Base-by-base conservation (phyloP, 1,140 invertebrate genomes). In the Drosophila takahashii region DNA sequence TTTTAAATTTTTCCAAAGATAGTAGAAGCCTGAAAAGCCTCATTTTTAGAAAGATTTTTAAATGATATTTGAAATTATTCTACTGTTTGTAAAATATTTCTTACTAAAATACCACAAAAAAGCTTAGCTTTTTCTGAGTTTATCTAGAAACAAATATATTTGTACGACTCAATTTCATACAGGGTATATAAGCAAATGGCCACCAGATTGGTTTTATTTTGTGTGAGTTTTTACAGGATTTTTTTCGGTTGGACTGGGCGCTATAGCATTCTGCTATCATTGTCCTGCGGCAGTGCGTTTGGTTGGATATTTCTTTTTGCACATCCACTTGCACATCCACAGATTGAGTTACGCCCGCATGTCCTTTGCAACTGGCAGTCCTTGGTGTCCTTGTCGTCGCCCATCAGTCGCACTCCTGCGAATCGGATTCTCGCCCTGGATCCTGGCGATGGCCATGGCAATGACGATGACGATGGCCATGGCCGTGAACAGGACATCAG, bases 271-370 rank as follows among this genome's bases (percentile, higher is more conserved):
- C 50, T 66, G 56, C 65, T 84, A 71, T 79, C 64, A 69, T 73
- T 77, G 73, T 74, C 51, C 77, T 74, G 71, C 48, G 67, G 81
- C 58, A 56, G 52, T 72, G 61, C 53, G 58, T 74, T 59, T 45
- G 70, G 71, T 36, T 66, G 73, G 58, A 53, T 61, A 66, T 62
- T 81, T 57, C 69, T 74, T 86, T 86, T 79, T 86, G 52, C 74
- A 71, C 79, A 66, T 77, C 67, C 71, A 29, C 22, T 1, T 22
- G 1, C 22, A 22, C 22, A 22, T 22, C 22, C 22, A 22, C 75
- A 79, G 81, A 87, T 81, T 79, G 79, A 79, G 81, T 86, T 78
- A 81, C 81, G 78, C 66, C 58, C 57, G 75, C 34, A 58, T 76
- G 72, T 76, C 72, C 72, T 76, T 75, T 76, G 64, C 61, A 58